Percentiles rank a stretch among this genome's conserved stretches.
These are phyloP conservation scores for Caenorhabditis brenneri DNA, from an alignment of 1,140 invertebrate genomes.

Conservation along the genomic window DNA sequence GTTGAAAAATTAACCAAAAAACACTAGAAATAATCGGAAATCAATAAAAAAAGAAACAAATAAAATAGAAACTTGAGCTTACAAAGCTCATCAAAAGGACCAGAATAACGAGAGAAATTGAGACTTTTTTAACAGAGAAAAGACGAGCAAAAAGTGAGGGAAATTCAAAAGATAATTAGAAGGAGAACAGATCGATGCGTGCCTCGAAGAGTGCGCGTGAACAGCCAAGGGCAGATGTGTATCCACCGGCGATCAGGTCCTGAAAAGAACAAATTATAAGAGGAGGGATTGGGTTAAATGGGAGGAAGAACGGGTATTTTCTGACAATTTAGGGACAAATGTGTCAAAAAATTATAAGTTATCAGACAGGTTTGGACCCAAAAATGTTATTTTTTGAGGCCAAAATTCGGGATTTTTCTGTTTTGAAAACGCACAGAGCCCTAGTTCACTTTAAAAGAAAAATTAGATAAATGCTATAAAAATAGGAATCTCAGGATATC, in stretches of 20 bases:
- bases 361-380: too few relatives aligned
- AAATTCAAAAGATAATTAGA: slow-evolving; percentile 32
- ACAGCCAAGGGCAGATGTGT: slow-evolving; percentile 82
- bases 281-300: not conserved
- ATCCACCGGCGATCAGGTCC: slow-evolving; percentile 86
- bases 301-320: too few relatives aligned
- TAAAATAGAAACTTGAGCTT: too few relatives aligned
- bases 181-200: slow-evolving; percentile 79
- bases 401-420: too few relatives aligned
- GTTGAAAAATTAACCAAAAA: not conserved
- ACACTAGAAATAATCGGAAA: not conserved
- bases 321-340: not conserved
- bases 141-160: not conserved
- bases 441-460: too few relatives aligned
- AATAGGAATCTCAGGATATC: too few relatives aligned
- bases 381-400: too few relatives aligned
- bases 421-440: too few relatives aligned
- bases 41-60: not conserved
- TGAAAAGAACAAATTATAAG: slow-evolving; percentile 57
- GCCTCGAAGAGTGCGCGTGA: slow-evolving; percentile 87
- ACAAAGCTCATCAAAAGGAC: too few relatives aligned
- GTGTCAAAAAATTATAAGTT: too few relatives aligned
- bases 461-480: too few relatives aligned
- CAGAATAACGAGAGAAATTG: not conserved
- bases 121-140: not conserved